Evolutionary conservation across 1,140 invertebrate genomes (phyloP).

Genomic region (Danaus melanippus): DNA sequence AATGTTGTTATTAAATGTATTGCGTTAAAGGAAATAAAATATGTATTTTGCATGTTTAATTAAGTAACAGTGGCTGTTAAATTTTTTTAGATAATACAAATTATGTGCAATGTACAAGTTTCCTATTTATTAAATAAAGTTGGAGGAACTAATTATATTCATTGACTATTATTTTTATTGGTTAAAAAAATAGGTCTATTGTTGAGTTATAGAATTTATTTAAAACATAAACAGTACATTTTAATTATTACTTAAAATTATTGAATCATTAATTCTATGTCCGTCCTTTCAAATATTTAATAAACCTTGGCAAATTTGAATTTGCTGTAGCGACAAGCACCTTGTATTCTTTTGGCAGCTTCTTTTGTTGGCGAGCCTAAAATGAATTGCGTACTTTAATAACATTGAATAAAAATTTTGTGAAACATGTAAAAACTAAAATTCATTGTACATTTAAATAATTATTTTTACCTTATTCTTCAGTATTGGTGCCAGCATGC

Average conservation of each 20-base stretch:
- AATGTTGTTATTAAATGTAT: too few species aligned
- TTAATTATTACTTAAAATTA: not conserved
- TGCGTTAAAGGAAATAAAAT: too few species aligned
- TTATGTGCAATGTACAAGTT: constrained; percentile 32
- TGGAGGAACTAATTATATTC: constrained; percentile 28
- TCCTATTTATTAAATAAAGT: constrained; percentile 32
- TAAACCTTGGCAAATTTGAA: constrained; percentile 80
- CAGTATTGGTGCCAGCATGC: constrained; percentile 73
- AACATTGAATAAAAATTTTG: too few species aligned
- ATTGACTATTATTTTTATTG: constrained; percentile 4
- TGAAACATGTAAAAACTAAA: too few species aligned
- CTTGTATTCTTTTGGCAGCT: constrained; percentile 76
- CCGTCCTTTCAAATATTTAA: constrained; percentile 75
- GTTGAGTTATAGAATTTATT: constrained; percentile 10
- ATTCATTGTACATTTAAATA: not conserved
- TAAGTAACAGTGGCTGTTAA: too few species aligned
- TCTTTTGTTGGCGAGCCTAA: constrained; percentile 76
- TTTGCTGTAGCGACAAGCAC: constrained; percentile 79
- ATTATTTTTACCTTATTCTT: constrained; percentile 74
- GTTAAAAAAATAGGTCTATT: constrained; percentile 7
- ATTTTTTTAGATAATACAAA: too few species aligned
- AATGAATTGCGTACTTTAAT: constrained; percentile 25
- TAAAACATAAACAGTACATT: constrained; percentile 17
- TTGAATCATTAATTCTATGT: too few species aligned
- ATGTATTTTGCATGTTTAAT: too few species aligned